A percentile compares a stretch with the other conserved stretches of the same genome.
phyloP scores from a whole-genome alignment of 1,140 invertebrate species.

The Drosophila virilis region DNA sequence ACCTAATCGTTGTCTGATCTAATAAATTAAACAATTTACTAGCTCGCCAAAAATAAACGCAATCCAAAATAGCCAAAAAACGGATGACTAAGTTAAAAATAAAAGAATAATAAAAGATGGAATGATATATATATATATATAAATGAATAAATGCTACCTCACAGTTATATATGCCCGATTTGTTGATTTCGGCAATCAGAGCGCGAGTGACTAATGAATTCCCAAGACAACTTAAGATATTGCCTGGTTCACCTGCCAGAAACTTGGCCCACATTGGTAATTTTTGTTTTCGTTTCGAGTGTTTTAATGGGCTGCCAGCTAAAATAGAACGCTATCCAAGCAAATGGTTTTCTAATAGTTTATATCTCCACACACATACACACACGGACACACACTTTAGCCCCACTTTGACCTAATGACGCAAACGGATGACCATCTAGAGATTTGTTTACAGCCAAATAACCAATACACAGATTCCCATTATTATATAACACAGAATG shows the following conservation, averaged over 20 bases:
- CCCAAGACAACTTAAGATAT: slow-evolving; percentile 36
- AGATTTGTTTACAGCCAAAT: slow-evolving; percentile 59
- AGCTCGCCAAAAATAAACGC: slow-evolving; percentile 39
- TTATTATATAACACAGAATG: slow-evolving; percentile 51
- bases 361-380: background rate
- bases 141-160: slow-evolving; percentile 10
- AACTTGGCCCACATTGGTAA: slow-evolving; percentile 17
- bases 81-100: slow-evolving; percentile 26
- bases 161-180: slow-evolving; percentile 17
- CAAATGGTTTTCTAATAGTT: slow-evolving; percentile 44
- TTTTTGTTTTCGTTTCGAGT: slow-evolving; percentile 21
- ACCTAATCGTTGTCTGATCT: slow-evolving; percentile 34
- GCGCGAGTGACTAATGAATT: slow-evolving; percentile 45
- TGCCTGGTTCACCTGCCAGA: slow-evolving; percentile 21
- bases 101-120: background rate
- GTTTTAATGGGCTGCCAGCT: slow-evolving; percentile 49
- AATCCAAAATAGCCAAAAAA: slow-evolving; percentile 36
- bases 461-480: slow-evolving; percentile 27
- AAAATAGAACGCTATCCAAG: slow-evolving; percentile 47
- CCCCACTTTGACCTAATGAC: slow-evolving; percentile 50
- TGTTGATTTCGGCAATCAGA: slow-evolving; percentile 24
- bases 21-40: slow-evolving; percentile 51
- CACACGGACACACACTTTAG: too few relatives aligned
- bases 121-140: slow-evolving; percentile 19
- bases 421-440: slow-evolving; percentile 37